Percentiles rank a stretch among this genome's conserved stretches.
These are phyloP conservation scores for Popillia japonica DNA, from an alignment of 1,140 invertebrate genomes.

Conservation along the genomic window DNA sequence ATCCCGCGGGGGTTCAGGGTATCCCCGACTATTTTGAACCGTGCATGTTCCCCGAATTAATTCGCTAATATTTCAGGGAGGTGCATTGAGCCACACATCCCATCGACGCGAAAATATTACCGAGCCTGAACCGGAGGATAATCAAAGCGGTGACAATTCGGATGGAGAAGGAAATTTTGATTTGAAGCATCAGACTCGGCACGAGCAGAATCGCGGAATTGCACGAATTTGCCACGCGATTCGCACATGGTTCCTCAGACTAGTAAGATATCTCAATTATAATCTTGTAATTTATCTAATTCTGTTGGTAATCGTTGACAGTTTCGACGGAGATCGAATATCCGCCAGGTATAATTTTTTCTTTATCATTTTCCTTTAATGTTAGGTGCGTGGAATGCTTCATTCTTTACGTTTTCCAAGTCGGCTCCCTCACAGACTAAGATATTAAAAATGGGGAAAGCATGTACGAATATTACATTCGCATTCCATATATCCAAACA, in stretches of 20 bases:
- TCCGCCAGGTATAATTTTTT: background rate
- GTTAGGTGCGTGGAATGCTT: background rate
- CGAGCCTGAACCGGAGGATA: no score
- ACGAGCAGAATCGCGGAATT: no score
- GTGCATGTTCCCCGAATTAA: background rate
- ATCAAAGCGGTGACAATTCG: no score
- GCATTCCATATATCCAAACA: slow-evolving; percentile 2
- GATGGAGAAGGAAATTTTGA: no score
- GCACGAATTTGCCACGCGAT: background rate
- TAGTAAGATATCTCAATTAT: background rate
- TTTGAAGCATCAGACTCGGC: no score
- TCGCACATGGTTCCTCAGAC: background rate
- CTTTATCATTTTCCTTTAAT: background rate
- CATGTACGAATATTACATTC: background rate
- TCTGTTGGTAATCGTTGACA: background rate
- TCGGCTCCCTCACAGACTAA: background rate
- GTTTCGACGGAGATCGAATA: background rate
- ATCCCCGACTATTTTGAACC: background rate
- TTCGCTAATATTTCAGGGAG: background rate
- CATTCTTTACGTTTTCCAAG: background rate
- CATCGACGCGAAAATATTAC: background rate
- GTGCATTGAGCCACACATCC: background rate
- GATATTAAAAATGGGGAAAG: no score
- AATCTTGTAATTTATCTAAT: background rate
- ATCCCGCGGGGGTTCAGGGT: background rate